A percentile compares a stretch with the other conserved stretches of the same genome.
Conservation (phyloP, 2,888 invertebrate genomes). For the Mesorhabditis spiculigera region DNA sequence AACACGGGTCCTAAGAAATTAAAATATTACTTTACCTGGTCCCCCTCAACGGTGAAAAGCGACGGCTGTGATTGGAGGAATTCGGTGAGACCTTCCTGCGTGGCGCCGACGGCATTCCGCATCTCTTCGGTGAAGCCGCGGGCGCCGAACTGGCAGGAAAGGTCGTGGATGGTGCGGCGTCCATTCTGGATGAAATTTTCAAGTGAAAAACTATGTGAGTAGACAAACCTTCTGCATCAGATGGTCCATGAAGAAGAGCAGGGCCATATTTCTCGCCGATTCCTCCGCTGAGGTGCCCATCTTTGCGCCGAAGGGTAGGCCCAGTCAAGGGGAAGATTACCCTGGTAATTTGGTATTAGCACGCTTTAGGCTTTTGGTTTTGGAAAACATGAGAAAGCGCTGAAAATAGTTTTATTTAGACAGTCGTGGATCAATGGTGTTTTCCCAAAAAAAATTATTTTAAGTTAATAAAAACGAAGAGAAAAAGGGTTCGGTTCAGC, state of each 20-base stretch:
- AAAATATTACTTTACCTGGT: conserved; percentile 60
- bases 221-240: conserved; percentile 80
- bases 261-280: conserved; percentile 74
- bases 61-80: conserved; percentile 78
- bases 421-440: no score
- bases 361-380: no score
- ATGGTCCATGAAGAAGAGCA: conserved; percentile 96
- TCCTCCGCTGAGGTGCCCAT: conserved; percentile 42
- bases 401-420: no score
- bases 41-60: conserved; percentile 88
- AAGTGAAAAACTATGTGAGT: neutral
- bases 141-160: conserved; percentile 97
- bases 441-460: no score
- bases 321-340: neutral
- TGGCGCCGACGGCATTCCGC: conserved; percentile 70
- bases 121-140: conserved; percentile 98
- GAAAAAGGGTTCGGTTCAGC: no score
- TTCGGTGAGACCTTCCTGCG: conserved; percentile 75
- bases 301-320: conserved; percentile 6
- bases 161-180: conserved; percentile 66
- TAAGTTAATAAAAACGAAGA: no score
- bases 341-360: no score
- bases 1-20: neutral
- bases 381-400: no score
- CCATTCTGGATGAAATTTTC: conserved; percentile 20